Percentiles rank a stretch among this genome's conserved stretches.
These are phyloP conservation scores for Hermatobates lingyangjiaoensis DNA, from an alignment of 1,140 invertebrate species.

Conservation along the genomic window DNA sequence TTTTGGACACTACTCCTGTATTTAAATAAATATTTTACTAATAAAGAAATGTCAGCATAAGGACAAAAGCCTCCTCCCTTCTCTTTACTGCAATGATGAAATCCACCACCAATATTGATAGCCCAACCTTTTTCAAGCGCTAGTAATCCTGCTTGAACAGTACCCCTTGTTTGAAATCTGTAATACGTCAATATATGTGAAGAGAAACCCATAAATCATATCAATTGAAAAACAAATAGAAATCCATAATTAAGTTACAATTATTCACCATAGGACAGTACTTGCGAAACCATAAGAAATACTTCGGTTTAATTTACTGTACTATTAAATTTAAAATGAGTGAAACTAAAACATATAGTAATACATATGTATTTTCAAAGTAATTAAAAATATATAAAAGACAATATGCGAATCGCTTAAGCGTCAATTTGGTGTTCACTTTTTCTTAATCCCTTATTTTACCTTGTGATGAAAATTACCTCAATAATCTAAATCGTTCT, in stretches of 20 bases:
- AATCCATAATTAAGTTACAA: background rate
- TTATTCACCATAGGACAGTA: background rate
- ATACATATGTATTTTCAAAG: too few relatives aligned
- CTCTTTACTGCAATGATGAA: constrained; percentile 56
- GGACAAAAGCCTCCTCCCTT: constrained; percentile 70
- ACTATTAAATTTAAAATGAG: too few relatives aligned
- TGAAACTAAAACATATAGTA: too few relatives aligned
- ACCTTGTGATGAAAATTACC: too few relatives aligned
- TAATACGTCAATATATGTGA: background rate
- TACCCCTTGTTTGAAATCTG: constrained; percentile 58
- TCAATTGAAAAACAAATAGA: background rate
- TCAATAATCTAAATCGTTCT: too few relatives aligned
- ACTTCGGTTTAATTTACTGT: too few relatives aligned
- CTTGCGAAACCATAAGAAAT: background rate
- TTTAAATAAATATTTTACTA: constrained; percentile 45
- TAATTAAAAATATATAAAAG: too few relatives aligned
- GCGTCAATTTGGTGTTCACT: too few relatives aligned
- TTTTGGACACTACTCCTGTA: constrained; percentile 34
- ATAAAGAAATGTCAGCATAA: constrained; percentile 70
- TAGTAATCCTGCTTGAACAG: constrained; percentile 57
- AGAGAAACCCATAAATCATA: background rate
- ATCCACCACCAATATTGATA: constrained; percentile 79
- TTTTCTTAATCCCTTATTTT: too few relatives aligned
- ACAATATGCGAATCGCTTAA: too few relatives aligned
- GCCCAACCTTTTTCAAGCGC: constrained; percentile 66